Evolutionary conservation across 2,888 invertebrate species (phyloP), one percentile per base, ranked within the genome.

Genomic region (Lepidocyrtoides sp.): DNA sequence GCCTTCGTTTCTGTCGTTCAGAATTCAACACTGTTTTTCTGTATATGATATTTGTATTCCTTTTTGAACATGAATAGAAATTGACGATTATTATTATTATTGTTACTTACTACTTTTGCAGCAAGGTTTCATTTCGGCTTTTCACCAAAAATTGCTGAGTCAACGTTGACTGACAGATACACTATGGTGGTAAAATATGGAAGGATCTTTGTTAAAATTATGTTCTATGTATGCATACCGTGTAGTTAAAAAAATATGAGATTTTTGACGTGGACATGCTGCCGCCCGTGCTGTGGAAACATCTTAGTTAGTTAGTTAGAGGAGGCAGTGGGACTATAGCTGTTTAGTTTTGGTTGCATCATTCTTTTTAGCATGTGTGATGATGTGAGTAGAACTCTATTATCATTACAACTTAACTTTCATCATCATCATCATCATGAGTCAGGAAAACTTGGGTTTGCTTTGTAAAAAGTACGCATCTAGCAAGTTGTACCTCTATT

Each of bases 121-220:
- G 81, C 81, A 88, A 48, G 81, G 79, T 88, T 81, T 88, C 79
- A 88, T 88, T 88, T 88, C 88, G 88, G 88, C 88, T 88, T 77
- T 69, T 89, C 69, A 83, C 79, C 54, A 87, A 91, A 93, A 92
- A 92, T 8, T 93, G 93, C 93, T 93, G 93, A 93, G 93, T 93
- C 93, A 93, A 92, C 91, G 72, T 51, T 23, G 51, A 48, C 66
- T 81, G 60, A 79, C 63, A 77, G 81, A 88, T 79, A 81, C 41
- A 60, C 44, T 29, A 36, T 44, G 88, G 69, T 81, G 81, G 88
- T 69, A 69, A 36, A 36, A 79, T 69, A 88, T 41, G 60, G 20
- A 63, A 63, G 32, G 20, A 41, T 29, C 41, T 82, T 63, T 82
- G 81, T 54, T 41, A 29, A 54, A 63, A 63, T 32, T 63, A 32